phyloP scores from a whole-genome alignment of 2,797 vertebrate genomes.

The Hydrocynus forskahlii region DNA sequence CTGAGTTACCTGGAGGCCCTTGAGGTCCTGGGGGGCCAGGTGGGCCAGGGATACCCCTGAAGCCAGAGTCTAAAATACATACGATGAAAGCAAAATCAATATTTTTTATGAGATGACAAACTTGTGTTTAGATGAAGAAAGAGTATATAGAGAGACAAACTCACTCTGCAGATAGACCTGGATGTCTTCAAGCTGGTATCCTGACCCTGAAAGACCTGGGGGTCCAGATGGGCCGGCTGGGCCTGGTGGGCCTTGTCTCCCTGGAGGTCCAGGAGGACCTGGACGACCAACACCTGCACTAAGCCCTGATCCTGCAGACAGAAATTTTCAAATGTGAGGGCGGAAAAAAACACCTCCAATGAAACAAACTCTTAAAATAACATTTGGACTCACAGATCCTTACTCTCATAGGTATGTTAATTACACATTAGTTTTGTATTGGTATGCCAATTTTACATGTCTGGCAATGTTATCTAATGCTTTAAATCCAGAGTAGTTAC shows the following conservation, averaged over 20 bases:
- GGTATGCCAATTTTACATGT: no score
- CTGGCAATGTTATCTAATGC: no score
- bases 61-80: conserved; percentile 74
- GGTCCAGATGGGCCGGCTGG: conserved; percentile 81
- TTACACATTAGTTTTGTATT: no score
- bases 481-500: no score
- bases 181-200: conserved; percentile 84
- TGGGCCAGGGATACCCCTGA: conserved; percentile 79
- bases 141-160: conserved; percentile 35
- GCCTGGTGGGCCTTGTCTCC: conserved; percentile 74
- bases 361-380: no score
- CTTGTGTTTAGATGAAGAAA: not conserved
- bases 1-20: conserved; percentile 82
- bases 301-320: conserved; percentile 71
- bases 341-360: not conserved
- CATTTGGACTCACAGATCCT: no score
- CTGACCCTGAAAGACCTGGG: conserved; percentile 60
- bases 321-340: not conserved
- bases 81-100: not conserved
- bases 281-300: conserved; percentile 66
- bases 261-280: conserved; percentile 75
- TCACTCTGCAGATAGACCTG: conserved; percentile 88
- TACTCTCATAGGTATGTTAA: no score
- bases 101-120: not conserved
- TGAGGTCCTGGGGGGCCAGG: conserved; percentile 88